A percentile compares a stretch with the other conserved stretches of the same genome.
Conservation (phyloP, 2,113 vertebrate species). For the Ictalurus punctatus region DNA sequence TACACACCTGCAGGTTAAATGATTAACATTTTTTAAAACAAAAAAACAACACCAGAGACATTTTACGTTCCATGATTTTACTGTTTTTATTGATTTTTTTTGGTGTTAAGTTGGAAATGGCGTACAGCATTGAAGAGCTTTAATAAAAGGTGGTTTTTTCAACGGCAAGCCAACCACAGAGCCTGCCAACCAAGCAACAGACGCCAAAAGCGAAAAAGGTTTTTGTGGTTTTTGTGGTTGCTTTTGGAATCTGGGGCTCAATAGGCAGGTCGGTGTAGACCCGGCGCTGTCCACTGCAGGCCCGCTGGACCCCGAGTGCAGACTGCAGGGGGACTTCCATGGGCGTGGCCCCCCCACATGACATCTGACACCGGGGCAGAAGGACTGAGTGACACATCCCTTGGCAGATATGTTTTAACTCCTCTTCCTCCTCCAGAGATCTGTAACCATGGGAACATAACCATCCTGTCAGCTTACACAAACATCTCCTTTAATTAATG, state of each 20-base stretch:
- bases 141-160: neutral
- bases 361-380: neutral
- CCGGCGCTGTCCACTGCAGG: neutral
- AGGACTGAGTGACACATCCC: neutral
- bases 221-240: neutral
- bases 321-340: neutral
- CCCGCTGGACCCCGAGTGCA: neutral
- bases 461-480: neutral
- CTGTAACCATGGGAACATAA: neutral
- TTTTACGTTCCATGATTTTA: neutral
- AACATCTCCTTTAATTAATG: neutral
- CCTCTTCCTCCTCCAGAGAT: neutral
- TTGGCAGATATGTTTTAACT: neutral
- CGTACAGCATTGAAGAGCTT: neutral
- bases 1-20: neutral
- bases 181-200: constrained; percentile 15
- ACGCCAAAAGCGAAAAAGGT: neutral
- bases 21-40: neutral
- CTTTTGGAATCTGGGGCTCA: neutral
- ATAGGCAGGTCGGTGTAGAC: neutral
- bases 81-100: neutral
- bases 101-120: neutral
- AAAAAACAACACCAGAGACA: neutral
- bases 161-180: constrained; percentile 9
- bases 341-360: neutral